phyloP scores from a whole-genome alignment of 2,113 vertebrate genomes.

The Coturnix japonica region DNA sequence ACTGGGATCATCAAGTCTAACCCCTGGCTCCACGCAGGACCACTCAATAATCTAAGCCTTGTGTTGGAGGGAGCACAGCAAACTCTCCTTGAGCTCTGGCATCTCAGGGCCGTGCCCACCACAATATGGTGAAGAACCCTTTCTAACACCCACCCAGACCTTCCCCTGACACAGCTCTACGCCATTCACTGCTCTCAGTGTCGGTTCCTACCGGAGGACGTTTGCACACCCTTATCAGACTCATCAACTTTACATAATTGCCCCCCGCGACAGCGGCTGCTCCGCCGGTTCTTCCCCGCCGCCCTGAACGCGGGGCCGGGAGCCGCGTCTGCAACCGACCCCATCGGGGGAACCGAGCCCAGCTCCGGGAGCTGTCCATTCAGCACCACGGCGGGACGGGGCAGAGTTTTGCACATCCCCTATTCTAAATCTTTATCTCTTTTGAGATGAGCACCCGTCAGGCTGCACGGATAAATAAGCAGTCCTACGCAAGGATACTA shows the following conservation, averaged over 20 bases:
- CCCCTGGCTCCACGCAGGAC: background rate
- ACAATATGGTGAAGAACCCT: background rate
- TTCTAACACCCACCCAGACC: background rate
- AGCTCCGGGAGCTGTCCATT: background rate
- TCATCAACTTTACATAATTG: background rate
- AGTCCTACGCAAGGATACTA: no score
- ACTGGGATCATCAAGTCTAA: background rate
- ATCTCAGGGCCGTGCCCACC: background rate
- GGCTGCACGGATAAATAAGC: background rate
- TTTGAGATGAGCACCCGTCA: background rate
- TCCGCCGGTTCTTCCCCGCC: background rate
- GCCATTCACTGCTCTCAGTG: background rate
- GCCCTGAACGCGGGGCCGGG: no score
- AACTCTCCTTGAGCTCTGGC: background rate
- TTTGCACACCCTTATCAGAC: background rate
- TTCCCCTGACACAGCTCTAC: background rate
- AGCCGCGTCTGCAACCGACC: background rate
- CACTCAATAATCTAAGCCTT: background rate
- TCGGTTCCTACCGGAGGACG: background rate
- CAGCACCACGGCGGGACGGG: background rate
- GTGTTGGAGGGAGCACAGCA: background rate
- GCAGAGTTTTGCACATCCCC: background rate
- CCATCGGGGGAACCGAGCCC: no score
- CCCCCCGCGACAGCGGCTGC: no score
- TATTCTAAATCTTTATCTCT: accelerated